These are phyloP conservation scores for Thymelicus sylvestris DNA, from an alignment of 2,888 invertebrate species.

Conservation along the genomic window DNA sequence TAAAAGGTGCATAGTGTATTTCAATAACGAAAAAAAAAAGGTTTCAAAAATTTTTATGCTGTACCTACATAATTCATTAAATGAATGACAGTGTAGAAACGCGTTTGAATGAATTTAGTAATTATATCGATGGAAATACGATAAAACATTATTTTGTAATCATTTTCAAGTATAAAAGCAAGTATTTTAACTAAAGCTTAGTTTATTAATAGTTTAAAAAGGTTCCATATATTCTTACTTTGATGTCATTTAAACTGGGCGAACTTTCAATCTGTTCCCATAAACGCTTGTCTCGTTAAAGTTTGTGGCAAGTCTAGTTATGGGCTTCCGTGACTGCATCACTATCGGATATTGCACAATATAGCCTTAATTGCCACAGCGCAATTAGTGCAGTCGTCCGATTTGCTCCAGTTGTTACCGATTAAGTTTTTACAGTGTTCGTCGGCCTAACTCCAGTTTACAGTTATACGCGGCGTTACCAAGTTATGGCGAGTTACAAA, in stretches of 20 bases:
- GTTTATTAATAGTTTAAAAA: no score
- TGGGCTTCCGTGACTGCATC: conserved; percentile 56
- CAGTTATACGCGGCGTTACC: conserved; percentile 70
- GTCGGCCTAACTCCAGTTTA: conserved; percentile 70
- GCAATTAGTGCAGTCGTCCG: conserved; percentile 74
- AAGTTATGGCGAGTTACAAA: conserved; percentile 67
- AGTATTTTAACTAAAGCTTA: no score
- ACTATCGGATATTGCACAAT: conserved; percentile 77
- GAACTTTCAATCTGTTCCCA: background rate
- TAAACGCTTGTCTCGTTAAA: background rate
- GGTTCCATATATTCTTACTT: no score
- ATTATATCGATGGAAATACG: no score
- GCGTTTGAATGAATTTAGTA: no score
- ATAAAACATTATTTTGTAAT: no score
- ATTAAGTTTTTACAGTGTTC: conserved; percentile 77
- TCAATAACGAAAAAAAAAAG: no score
- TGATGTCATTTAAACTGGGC: no score
- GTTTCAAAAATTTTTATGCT: no score
- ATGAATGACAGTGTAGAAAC: no score
- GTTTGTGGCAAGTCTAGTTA: conserved; percentile 2
- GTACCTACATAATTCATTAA: no score
- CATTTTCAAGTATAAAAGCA: no score
- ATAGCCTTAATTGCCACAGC: conserved; percentile 69
- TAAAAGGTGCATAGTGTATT: background rate
- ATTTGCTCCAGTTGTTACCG: conserved; percentile 83